Evolutionary conservation across 2,113 vertebrate species (phyloP).

Genomic region (Ophthalmolycus amberensis): DNA sequence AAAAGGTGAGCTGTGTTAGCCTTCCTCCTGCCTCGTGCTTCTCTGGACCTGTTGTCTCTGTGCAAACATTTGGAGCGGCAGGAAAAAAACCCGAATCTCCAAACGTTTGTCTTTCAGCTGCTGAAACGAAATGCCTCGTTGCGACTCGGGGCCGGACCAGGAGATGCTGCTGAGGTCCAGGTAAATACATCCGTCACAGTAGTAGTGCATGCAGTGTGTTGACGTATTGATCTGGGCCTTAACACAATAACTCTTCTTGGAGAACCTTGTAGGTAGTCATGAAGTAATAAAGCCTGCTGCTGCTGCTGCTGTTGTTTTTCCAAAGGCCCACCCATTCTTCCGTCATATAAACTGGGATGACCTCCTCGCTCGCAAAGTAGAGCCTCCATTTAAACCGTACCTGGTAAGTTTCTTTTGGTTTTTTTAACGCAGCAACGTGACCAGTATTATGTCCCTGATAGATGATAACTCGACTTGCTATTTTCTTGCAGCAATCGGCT

Average conservation of each 20-base stretch:
- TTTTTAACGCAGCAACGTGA: not conserved
- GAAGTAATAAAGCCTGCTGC: slow-evolving; percentile 3
- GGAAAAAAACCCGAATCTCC: not conserved
- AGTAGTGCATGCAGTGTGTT: not conserved
- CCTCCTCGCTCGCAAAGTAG: slow-evolving; percentile 95
- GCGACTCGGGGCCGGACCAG: slow-evolving; percentile 93
- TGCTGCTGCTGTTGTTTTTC: slow-evolving; percentile 23
- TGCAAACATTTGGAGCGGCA: not conserved
- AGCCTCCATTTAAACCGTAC: slow-evolving; percentile 97
- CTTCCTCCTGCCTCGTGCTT: not conserved
- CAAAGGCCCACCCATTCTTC: slow-evolving; percentile 94
- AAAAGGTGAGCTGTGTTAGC: slow-evolving; percentile 87
- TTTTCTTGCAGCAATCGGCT: slow-evolving; percentile 91
- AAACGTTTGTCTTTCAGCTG: slow-evolving; percentile 83
- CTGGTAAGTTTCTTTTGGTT: slow-evolving; percentile 84
- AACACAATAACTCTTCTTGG: not conserved
- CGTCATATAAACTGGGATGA: slow-evolving; percentile 98
- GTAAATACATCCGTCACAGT: slow-evolving; percentile 68
- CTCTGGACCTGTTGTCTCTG: not conserved
- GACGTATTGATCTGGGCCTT: not conserved
- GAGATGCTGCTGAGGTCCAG: slow-evolving; percentile 96
- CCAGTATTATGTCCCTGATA: not conserved
- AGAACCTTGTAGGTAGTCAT: not conserved
- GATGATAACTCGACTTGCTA: not conserved
- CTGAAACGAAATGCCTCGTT: slow-evolving; percentile 97